These are phyloP conservation scores for Coregonus suidteri DNA, from an alignment of 2,797 vertebrate species.

Conservation along the genomic window DNA sequence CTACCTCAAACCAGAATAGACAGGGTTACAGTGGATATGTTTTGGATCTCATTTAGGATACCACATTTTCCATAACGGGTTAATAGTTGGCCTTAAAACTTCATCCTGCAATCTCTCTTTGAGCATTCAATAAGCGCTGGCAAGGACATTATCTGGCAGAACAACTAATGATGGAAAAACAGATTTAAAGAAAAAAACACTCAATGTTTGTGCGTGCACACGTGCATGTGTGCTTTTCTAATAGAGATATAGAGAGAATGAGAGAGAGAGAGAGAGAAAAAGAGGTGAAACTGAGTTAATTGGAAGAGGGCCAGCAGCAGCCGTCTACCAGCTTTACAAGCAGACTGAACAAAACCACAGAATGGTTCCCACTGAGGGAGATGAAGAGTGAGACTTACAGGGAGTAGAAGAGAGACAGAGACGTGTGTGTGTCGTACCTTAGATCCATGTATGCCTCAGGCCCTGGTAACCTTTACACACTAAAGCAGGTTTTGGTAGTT, in stretches of 20 bases:
- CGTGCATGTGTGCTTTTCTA: neutral
- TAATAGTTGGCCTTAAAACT: neutral
- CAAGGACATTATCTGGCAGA: neutral
- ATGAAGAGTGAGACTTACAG: too few relatives aligned
- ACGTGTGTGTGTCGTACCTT: too few relatives aligned
- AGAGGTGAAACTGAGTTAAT: neutral
- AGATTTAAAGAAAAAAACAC: neutral
- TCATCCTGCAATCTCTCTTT: neutral
- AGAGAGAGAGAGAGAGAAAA: neutral
- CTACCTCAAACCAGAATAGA: too few relatives aligned
- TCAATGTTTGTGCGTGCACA: slow-evolving; percentile 1
- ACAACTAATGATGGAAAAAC: neutral
- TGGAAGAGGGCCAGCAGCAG: too few relatives aligned
- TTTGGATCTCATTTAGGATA: neutral
- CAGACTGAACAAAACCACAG: too few relatives aligned
- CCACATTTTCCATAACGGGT: neutral
- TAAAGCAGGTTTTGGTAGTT: neutral
- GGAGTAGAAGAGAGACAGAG: too few relatives aligned
- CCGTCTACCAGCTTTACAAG: too few relatives aligned
- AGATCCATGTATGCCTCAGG: too few relatives aligned
- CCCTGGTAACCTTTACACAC: too few relatives aligned
- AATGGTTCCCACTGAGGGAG: too few relatives aligned
- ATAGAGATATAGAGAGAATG: neutral
- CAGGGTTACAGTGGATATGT: neutral
- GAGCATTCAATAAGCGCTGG: neutral